Evolutionary conservation across 2,113 vertebrate species (phyloP), one percentile per base, ranked within the genome.

Genomic region (Lophochroa leadbeateri): DNA sequence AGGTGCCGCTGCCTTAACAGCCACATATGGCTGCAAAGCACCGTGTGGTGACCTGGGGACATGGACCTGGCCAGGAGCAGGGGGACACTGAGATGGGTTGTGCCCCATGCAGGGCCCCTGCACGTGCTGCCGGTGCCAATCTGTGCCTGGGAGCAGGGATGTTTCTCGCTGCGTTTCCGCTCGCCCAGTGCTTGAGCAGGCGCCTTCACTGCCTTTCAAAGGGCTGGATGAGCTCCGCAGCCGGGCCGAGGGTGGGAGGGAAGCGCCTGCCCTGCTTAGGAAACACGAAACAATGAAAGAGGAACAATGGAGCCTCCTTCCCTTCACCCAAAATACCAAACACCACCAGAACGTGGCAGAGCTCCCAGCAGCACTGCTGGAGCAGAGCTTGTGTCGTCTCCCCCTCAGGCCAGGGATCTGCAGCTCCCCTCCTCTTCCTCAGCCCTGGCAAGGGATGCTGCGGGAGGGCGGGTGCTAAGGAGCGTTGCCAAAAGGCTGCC

Each of bases 241-340:
- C 90, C 39, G 10, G 74, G 78, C 84, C 63, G 82, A 82, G 94
- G 16, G 35, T 50, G 82, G 90, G 90, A 90, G 90, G 94, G 91
- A 87, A 69, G 52, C 41, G 83, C 53, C n/a, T 81, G 58, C 52
- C 83, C 83, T 1, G 3, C 84, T 91, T 89, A 33, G 89, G 93
- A 94, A 95, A 82, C 57, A 33, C 76, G 11, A 43, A 94, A 94
- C 96, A 96, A 96, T 96, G 5, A 47, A 49, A 94, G 77, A 91
- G 81, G 90, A 96, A 97, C 93, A 97, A 96, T 89, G 92, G 90
- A 92, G 90, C 92, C 77, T 95, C 90, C 64, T 96, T 86, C 72
- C 88, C 72, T 55, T 91, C 68, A 33, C 91, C 79, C 80, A 2
- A 61, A 95, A 95, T 90, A 80, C 86, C 93, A 74, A 90, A 69